Evolutionary conservation across 2,113 vertebrate genomes (phyloP).

Genomic region (Mesoclemmys tuberculata): DNA sequence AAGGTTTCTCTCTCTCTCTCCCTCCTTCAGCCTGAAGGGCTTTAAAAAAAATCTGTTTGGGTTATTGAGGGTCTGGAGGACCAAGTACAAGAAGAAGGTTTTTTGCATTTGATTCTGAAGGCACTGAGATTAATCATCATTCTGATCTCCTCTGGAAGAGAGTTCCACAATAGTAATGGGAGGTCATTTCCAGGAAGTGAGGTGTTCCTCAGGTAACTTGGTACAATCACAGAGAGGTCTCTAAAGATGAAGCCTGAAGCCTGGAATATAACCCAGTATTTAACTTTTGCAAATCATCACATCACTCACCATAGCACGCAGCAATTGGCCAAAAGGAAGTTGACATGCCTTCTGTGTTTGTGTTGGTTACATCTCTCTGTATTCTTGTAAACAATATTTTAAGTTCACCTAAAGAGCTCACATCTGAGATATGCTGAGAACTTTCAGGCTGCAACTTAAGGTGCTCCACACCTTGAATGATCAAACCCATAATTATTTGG

Average conservation of each 20-base stretch:
- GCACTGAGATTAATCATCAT: constrained; percentile 35
- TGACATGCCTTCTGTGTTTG: not conserved
- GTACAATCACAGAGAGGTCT: not conserved
- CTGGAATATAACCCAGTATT: not conserved
- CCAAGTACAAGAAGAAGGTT: not conserved
- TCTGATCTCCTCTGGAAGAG: constrained; percentile 26
- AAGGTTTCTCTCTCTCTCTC: constrained; percentile 5
- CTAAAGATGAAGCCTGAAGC: not conserved
- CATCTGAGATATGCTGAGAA: not conserved
- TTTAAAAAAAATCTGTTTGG: constrained; percentile 37
- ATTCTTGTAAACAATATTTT: not conserved
- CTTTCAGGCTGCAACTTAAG: not conserved
- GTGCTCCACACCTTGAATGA: not conserved
- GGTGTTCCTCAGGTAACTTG: not conserved
- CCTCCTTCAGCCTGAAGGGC: not conserved
- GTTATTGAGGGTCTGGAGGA: not conserved
- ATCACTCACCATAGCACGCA: not conserved
- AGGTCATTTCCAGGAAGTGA: not conserved
- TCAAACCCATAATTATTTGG: not conserved
- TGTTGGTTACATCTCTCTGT: not conserved
- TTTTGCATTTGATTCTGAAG: constrained; percentile 10
- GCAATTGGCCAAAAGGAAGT: not conserved
- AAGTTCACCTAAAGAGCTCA: not conserved
- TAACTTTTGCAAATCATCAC: not conserved
- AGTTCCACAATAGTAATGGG: not conserved